Conservation (phyloP, 2,113 vertebrate species). For the Limanda limanda region DNA sequence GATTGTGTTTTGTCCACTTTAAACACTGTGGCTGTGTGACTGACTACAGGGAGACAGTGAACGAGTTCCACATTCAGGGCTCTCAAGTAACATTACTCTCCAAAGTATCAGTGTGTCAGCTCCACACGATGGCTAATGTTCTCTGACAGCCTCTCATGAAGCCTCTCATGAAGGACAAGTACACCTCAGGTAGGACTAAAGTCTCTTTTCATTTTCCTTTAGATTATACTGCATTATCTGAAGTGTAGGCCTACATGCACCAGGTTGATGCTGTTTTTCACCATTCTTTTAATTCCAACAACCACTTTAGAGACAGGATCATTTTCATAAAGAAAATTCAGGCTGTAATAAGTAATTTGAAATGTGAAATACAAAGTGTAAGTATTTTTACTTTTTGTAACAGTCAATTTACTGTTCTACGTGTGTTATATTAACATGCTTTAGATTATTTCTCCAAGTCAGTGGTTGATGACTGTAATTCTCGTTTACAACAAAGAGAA, state of each 20-base stretch:
- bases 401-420: background rate
- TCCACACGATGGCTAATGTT: slow-evolving; percentile 40
- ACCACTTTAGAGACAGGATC: background rate
- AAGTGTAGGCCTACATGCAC: background rate
- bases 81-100: slow-evolving; percentile 57
- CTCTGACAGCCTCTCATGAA: slow-evolving; percentile 37
- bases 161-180: slow-evolving; percentile 40
- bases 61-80: slow-evolving; percentile 21
- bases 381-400: background rate
- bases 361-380: background rate
- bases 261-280: background rate
- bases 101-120: slow-evolving; percentile 39
- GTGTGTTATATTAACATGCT: background rate
- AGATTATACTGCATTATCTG: background rate
- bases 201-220: background rate
- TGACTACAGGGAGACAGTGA: background rate
- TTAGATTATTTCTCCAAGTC: background rate
- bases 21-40: background rate
- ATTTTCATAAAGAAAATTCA: background rate
- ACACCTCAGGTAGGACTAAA: slow-evolving; percentile 44
- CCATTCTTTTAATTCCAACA: background rate
- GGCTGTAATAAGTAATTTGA: background rate
- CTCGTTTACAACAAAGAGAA: background rate
- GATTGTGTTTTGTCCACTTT: background rate
- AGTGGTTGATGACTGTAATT: background rate